Evolutionary conservation across 2,797 vertebrate genomes (phyloP).

Genomic region (Ceyx erithaca): DNA sequence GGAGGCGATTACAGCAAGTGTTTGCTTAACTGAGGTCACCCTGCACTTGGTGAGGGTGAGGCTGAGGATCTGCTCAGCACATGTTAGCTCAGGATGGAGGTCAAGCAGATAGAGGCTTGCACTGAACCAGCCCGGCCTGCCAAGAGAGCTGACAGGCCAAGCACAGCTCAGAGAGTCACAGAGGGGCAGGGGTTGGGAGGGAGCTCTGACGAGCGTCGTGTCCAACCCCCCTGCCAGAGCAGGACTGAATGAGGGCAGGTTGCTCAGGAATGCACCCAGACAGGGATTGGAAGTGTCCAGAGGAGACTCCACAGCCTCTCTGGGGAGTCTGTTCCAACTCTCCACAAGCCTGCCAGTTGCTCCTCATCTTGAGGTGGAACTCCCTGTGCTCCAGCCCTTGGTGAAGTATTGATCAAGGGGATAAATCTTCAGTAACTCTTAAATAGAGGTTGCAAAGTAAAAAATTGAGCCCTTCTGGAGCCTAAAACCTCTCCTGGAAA

Average conservation of each 20-base stretch:
- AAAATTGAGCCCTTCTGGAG: not conserved
- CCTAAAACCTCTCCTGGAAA: not conserved
- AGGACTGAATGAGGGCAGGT: too few species aligned
- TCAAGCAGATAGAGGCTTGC: not conserved
- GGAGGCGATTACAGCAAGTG: constrained; percentile 70
- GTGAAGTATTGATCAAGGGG: not conserved
- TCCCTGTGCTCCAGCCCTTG: not conserved
- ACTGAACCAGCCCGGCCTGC: not conserved
- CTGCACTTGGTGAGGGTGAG: constrained; percentile 8
- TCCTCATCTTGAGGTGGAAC: too few species aligned
- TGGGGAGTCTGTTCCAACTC: too few species aligned
- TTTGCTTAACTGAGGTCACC: constrained; percentile 71
- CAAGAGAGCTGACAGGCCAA: not conserved
- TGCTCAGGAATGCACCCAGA: too few species aligned
- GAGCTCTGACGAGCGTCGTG: too few species aligned
- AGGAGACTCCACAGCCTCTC: too few species aligned
- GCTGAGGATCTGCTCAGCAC: constrained; percentile 38
- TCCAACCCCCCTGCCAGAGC: too few species aligned
- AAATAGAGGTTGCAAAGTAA: not conserved
- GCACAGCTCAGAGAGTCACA: not conserved
- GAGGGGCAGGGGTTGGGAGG: too few species aligned
- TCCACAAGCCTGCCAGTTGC: too few species aligned
- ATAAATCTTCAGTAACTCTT: not conserved
- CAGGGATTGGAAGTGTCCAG: too few species aligned
- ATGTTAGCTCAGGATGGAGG: not conserved